Percentiles rank a stretch among this genome's conserved stretches.
Conservation (phyloP, 30 jellyfish, hydroid and myxozoan species). For the Aurelia aurita region DNA sequence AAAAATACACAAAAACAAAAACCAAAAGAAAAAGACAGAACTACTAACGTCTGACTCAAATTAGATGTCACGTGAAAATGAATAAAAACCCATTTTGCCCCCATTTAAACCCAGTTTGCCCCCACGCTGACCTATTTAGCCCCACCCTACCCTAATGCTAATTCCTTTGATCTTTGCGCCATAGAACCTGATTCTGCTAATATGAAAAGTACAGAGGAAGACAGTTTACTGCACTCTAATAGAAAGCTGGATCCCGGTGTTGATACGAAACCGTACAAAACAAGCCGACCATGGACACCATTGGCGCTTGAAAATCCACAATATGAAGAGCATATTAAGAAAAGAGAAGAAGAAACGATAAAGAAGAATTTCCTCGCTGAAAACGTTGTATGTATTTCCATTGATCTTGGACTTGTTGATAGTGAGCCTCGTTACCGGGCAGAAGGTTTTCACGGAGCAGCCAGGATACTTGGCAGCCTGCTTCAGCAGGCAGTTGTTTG, state of each 20-base stretch:
- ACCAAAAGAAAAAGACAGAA: too few relatives aligned
- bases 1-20: too few relatives aligned
- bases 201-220: background rate
- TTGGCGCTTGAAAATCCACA: constrained; percentile 45
- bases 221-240: background rate
- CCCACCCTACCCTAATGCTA: too few relatives aligned
- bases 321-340: constrained; percentile 58
- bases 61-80: too few relatives aligned
- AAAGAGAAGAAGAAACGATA: constrained; percentile 1
- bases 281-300: constrained; percentile 84
- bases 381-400: constrained; percentile 63
- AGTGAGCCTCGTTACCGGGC: too few relatives aligned
- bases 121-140: too few relatives aligned
- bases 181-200: background rate
- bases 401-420: background rate
- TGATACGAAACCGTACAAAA: constrained; percentile 9
- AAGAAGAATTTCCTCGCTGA: constrained; percentile 52
- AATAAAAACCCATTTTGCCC: too few relatives aligned
- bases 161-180: background rate
- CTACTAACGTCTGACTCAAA: too few relatives aligned
- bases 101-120: too few relatives aligned
- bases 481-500: too few relatives aligned
- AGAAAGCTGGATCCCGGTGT: background rate
- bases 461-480: too few relatives aligned
- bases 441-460: too few relatives aligned